phyloP scores from a whole-genome alignment of 2,113 vertebrate genomes.

The Budorcas taxicolor region DNA sequence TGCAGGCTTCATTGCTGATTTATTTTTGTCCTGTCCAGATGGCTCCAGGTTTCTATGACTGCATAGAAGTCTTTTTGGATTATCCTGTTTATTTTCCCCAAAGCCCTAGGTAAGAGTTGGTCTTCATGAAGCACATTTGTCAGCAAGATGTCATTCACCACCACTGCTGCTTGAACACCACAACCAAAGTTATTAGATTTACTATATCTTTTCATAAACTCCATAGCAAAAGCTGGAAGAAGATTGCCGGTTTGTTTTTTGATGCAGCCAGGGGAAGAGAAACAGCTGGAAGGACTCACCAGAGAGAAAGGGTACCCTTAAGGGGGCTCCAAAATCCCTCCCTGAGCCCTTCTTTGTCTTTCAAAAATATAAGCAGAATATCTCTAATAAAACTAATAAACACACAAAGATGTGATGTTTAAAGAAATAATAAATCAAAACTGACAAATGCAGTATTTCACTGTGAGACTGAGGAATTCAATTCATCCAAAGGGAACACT shows the following conservation, averaged over 20 bases:
- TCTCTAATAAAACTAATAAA: constrained; percentile 81
- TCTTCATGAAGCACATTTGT: constrained; percentile 71
- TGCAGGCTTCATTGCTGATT: constrained; percentile 73
- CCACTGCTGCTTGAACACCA: constrained; percentile 68
- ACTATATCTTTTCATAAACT: constrained; percentile 68
- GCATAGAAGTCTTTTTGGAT: constrained; percentile 70
- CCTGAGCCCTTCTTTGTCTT: background rate
- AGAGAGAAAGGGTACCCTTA: constrained; percentile 24
- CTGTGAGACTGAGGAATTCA: constrained; percentile 77
- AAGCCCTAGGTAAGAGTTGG: constrained; percentile 70
- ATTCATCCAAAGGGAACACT: constrained; percentile 72
- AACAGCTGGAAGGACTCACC: background rate
- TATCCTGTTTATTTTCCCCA: constrained; percentile 76
- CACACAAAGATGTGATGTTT: constrained; percentile 78
- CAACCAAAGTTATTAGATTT: constrained; percentile 70
- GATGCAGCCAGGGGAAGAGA: background rate
- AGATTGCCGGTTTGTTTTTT: constrained; percentile 59
- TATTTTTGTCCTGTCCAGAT: constrained; percentile 79
- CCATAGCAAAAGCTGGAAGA: constrained; percentile 41
- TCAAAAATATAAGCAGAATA: constrained; percentile 73
- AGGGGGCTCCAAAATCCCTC: background rate
- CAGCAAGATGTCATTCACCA: constrained; percentile 62
- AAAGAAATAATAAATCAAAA: constrained; percentile 79
- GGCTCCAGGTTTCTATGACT: constrained; percentile 75
- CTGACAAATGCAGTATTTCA: constrained; percentile 78